Base-by-base conservation (phyloP, 53 echinoderm and acorn worm genomes). In the Holothuria leucospilota region DNA sequence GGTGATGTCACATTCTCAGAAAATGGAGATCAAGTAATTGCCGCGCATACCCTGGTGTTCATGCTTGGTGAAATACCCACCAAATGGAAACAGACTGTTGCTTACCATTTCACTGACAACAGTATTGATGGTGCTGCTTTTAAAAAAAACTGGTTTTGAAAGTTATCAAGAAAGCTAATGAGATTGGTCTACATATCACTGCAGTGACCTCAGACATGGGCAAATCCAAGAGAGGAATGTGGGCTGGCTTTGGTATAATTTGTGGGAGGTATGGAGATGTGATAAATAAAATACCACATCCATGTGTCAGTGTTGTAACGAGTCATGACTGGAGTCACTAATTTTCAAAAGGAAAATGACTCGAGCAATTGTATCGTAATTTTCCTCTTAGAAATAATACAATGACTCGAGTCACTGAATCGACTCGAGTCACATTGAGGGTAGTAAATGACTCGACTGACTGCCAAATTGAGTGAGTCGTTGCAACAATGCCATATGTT, bases 11-110 rank as follows among this genome's bases (percentile, higher is more conserved):
- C 80, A 38, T 52, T 79, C 12, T 42, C 5, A 63, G 64, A 63
- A 5, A 42, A 28, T 30, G 40, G 40, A 29, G 8, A 72, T 72
- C 40, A 29, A 29, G 73, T 26, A 72, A 30, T 28, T 28, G 16
- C 7, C 42, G 10, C 34, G 5, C 74, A 73, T 73, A 39, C 39
- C 23, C 29, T 73, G 23, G 29, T 40, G 34, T 73, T 73, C 42
- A 73, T 73, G 74, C 42, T 73, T n/a, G 27, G 29, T 52, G 82
- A 60, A 13, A 80, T 80, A 38, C 15, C 81, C 29, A 58, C 56
- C 38, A 80, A 60, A 80, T 80, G 81, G 81, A 80, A 80, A 28
- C 81, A 80, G n/a, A 59, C 60, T 20, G 81, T 80, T 52, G 81
- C 52, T 58, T 80, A 20, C 58, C 81, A 80, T 80, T 80, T 52